A percentile compares a stretch with the other conserved stretches of the same genome.
These are phyloP conservation scores for Sebastiscus tertius DNA, from an alignment of 2,797 vertebrate genomes.

Conservation along the genomic window DNA sequence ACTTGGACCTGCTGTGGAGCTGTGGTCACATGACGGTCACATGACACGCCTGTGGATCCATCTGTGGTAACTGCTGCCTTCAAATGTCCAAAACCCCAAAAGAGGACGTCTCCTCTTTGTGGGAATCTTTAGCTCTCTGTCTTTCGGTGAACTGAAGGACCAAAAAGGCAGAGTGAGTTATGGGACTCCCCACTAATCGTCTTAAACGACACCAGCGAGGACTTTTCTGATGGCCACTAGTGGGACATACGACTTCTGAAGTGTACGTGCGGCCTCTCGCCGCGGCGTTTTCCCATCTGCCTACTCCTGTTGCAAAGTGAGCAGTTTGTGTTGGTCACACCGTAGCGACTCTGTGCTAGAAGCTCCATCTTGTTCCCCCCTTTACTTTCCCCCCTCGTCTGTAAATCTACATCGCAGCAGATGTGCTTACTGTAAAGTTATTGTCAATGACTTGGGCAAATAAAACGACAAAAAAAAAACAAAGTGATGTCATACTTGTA, in stretches of 20 bases:
- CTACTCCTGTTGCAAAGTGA: constrained; percentile 42
- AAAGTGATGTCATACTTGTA: constrained; percentile 81
- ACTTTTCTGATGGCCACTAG: constrained; percentile 12
- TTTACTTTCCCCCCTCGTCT: constrained; percentile 56
- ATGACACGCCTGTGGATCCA: constrained; percentile 16
- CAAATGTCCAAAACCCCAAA: constrained; percentile 21
- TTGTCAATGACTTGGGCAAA: constrained; percentile 70
- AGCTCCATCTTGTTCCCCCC: constrained; percentile 32
- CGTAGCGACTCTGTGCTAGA: constrained; percentile 68
- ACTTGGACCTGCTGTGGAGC: constrained; percentile 24
- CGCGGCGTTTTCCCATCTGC: constrained; percentile 24
- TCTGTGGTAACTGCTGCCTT: constrained; percentile 33
- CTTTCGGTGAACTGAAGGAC: constrained; percentile 22
- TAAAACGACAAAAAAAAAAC: constrained; percentile 11
- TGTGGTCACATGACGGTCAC: constrained; percentile 1
- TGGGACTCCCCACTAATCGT: constrained; percentile 31
- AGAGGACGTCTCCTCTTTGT: neutral
- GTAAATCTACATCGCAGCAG: constrained; percentile 69
- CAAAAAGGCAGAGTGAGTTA: constrained; percentile 20
- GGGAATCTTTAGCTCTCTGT: neutral
- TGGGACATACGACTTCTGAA: constrained; percentile 2
- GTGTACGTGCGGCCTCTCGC: constrained; percentile 3
- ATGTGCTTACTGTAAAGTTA: constrained; percentile 78
- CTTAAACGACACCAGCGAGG: constrained; percentile 41
- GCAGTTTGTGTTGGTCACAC: constrained; percentile 44